Evolutionary conservation across 2,888 invertebrate genomes (phyloP).

Genomic region (Oxycera nigricornis): DNA sequence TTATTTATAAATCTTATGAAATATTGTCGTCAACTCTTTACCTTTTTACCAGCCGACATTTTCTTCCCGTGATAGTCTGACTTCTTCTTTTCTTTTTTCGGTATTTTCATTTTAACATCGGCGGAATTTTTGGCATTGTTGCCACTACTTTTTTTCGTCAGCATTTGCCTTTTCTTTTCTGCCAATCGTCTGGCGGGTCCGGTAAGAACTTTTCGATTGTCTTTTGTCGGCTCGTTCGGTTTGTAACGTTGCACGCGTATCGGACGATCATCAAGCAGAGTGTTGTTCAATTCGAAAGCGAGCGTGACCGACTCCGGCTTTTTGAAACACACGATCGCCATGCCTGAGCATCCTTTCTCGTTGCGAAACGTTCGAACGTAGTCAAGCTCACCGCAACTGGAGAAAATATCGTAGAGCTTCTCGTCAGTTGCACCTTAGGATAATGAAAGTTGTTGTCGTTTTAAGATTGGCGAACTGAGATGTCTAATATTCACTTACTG

Average conservation of each 20-base stretch:
- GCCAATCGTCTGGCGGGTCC: conserved; percentile 38
- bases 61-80: conserved; percentile 57
- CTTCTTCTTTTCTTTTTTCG: conserved; percentile 52
- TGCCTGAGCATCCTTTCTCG: conserved; percentile 54
- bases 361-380: conserved; percentile 58
- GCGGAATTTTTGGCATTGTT: not conserved
- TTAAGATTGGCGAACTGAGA: no score
- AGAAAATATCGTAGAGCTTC: conserved; percentile 57
- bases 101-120: not conserved
- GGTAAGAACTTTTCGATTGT: conserved; percentile 42
- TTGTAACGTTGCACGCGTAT: conserved; percentile 58
- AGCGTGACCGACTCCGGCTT: conserved; percentile 56
- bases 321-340: conserved; percentile 59
- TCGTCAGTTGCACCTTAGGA: conserved; percentile 58
- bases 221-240: conserved; percentile 48
- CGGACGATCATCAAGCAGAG: conserved; percentile 58
- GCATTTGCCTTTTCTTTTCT: conserved; percentile 11
- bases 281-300: conserved; percentile 59
- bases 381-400: conserved; percentile 59
- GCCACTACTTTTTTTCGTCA: not conserved
- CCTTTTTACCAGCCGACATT: conserved; percentile 51
- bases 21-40: conserved; percentile 45
- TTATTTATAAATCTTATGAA: not conserved
- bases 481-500: conserved; percentile 51
- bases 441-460: not conserved